These are phyloP conservation scores for Branchellion lobata DNA, from an alignment of 2,888 invertebrate genomes.

Conservation along the genomic window DNA sequence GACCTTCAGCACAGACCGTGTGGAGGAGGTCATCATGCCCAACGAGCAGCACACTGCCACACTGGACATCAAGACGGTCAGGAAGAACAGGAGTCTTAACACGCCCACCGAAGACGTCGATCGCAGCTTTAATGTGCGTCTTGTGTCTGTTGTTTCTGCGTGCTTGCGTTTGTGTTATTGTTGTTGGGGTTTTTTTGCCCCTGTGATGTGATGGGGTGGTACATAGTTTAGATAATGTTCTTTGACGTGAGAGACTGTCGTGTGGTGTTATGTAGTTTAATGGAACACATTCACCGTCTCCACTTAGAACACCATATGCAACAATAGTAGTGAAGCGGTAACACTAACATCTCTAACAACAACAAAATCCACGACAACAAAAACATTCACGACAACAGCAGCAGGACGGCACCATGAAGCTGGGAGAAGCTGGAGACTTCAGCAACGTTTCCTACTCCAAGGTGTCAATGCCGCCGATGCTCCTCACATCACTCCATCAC, in stretches of 20 bases:
- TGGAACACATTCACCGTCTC: too few species aligned
- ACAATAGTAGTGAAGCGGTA: too few species aligned
- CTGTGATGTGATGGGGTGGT: background rate
- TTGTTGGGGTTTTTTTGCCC: slow-evolving; percentile 2
- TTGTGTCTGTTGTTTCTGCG: background rate
- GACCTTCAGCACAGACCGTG: slow-evolving; percentile 28
- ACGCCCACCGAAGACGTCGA: slow-evolving; percentile 10
- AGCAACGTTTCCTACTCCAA: slow-evolving; percentile 5
- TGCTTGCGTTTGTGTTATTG: background rate
- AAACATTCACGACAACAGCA: too few species aligned
- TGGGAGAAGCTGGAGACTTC: background rate
- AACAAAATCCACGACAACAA: too few species aligned
- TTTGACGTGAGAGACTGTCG: background rate
- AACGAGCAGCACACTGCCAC: slow-evolving; percentile 33
- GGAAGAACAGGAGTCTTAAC: slow-evolving; percentile 27
- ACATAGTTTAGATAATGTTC: background rate
- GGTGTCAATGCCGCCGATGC: background rate
- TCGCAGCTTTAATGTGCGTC: background rate
- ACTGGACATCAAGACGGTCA: slow-evolving; percentile 37
- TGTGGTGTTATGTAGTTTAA: too few species aligned
- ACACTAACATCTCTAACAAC: background rate
- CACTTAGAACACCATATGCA: too few species aligned
- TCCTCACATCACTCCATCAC: slow-evolving; percentile 20
- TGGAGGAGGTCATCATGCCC: slow-evolving; percentile 35
- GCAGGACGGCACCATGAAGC: background rate